Conservation (phyloP, 2,113 vertebrate genomes). For the Cepphus grylle region DNA sequence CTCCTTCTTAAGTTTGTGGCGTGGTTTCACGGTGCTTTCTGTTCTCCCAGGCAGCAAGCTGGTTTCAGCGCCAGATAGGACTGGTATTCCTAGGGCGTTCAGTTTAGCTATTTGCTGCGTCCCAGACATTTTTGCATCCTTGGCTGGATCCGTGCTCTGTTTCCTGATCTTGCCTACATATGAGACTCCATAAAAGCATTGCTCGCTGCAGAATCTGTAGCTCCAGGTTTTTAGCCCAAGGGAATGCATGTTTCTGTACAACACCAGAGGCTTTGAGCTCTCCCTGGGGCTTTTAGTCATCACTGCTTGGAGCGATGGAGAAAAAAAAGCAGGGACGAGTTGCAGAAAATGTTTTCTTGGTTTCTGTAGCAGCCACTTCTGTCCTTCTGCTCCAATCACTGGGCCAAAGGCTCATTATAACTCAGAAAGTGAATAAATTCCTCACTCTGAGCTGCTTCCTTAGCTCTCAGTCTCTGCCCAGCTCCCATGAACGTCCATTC, state of each 20-base stretch:
- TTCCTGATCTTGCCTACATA: background rate
- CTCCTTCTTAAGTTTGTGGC: fast-evolving
- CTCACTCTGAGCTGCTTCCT: background rate
- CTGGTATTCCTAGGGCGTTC: fast-evolving
- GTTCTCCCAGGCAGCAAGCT: background rate
- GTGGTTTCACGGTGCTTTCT: background rate
- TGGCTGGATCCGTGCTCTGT: background rate
- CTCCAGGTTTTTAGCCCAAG: background rate
- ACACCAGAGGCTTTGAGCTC: background rate
- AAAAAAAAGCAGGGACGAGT: background rate
- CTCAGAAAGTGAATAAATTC: background rate
- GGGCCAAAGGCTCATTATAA: background rate
- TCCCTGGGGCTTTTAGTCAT: background rate
- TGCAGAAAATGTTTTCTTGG: background rate
- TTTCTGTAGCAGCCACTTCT: background rate
- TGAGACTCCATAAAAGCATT: background rate
- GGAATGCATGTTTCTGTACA: background rate
- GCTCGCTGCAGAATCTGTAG: background rate
- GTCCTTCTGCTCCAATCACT: background rate
- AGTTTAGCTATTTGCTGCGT: background rate
- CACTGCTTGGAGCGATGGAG: background rate
- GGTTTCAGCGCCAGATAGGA: background rate
- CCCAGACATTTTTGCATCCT: background rate
- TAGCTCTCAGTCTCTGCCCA: background rate
- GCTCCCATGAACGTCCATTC: background rate